phyloP scores from a whole-genome alignment of 2,888 invertebrate genomes.

The Hermodice carunculata region DNA sequence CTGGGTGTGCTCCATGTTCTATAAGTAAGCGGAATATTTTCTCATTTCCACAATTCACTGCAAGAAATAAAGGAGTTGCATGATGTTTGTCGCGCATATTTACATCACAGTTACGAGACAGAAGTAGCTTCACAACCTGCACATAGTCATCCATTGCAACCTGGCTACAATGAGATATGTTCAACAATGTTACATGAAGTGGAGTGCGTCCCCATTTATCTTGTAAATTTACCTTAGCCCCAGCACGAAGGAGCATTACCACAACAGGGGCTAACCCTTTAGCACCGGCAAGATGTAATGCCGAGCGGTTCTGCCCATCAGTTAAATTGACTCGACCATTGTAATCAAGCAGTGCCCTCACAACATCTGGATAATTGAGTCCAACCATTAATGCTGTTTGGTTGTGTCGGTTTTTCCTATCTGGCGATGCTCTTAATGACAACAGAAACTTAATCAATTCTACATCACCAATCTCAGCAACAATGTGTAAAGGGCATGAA shows the following conservation, averaged over 20 bases:
- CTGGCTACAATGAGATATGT: slow-evolving; percentile 11
- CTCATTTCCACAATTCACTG: slow-evolving; percentile 20
- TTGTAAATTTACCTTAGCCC: slow-evolving; percentile 11
- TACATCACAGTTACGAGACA: slow-evolving; percentile 10
- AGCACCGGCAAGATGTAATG: slow-evolving; percentile 22
- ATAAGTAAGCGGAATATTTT: slow-evolving; percentile 18
- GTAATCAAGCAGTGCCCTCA: slow-evolving; percentile 10
- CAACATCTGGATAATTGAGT: slow-evolving; percentile 9
- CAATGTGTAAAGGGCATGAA: slow-evolving; percentile 28
- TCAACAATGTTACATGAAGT: slow-evolving; percentile 27
- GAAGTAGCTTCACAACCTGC: slow-evolving; percentile 13
- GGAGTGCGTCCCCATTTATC: slow-evolving; percentile 32
- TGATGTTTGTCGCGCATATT: slow-evolving; percentile 19
- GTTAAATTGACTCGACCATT: slow-evolving; percentile 11
- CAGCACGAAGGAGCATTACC: slow-evolving; percentile 12
- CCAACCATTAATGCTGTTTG: slow-evolving; percentile 30
- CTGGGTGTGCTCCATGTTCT: slow-evolving; percentile 14
- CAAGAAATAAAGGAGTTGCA: slow-evolving; percentile 29
- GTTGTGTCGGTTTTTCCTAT: slow-evolving; percentile 28
- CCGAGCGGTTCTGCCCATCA: slow-evolving; percentile 15
- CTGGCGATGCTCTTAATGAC: slow-evolving; percentile 3
- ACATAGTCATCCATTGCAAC: slow-evolving; percentile 1
- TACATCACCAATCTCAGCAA: slow-evolving; percentile 21
- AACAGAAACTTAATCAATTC: slow-evolving; percentile 26
- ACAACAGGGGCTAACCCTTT: slow-evolving; percentile 13